These are phyloP conservation scores for Eueides isabella DNA, from an alignment of 1,140 invertebrate species.

Conservation along the genomic window DNA sequence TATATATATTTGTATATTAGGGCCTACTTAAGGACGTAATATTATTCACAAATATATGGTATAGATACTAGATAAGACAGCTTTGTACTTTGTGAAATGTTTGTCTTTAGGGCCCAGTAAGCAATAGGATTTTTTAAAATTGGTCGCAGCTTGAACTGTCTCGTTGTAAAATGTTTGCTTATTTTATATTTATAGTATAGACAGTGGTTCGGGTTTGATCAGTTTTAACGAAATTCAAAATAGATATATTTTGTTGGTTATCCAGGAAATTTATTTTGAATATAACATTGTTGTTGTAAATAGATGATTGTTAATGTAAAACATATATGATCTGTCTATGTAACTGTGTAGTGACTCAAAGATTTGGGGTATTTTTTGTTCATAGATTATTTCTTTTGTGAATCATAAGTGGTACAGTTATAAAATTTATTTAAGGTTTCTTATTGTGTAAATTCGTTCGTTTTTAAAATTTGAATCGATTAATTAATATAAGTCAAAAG, in stretches of 20 bases:
- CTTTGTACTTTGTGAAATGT: conserved; percentile 43
- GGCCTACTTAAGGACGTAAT: conserved; percentile 58
- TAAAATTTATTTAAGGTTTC: conserved; percentile 25
- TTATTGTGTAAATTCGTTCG: background rate
- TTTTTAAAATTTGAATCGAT: background rate
- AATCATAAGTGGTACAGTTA: conserved; percentile 17
- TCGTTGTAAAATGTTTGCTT: conserved; percentile 19
- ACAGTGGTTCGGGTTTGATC: background rate
- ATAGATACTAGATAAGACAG: conserved; percentile 42
- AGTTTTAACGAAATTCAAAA: conserved; percentile 4
- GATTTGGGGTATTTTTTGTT: conserved; percentile 2
- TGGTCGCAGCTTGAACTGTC: conserved; percentile 24
- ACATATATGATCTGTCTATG: conserved; percentile 19
- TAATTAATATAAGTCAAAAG: background rate
- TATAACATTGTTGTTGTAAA: conserved; percentile 49
- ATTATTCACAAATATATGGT: conserved; percentile 45
- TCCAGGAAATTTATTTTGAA: conserved; percentile 14
- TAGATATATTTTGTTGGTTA: background rate
- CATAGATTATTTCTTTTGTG: conserved; percentile 7
- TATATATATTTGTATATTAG: conserved; percentile 20
- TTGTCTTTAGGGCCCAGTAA: conserved; percentile 29
- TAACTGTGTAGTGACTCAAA: background rate
- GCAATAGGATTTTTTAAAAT: conserved; percentile 30
- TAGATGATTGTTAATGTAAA: conserved; percentile 39
- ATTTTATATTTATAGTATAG: conserved; percentile 4